Percentiles rank a stretch among this genome's conserved stretches.
These are phyloP conservation scores for Platycnemis pennipes DNA, from an alignment of 2,888 invertebrate genomes.

Conservation along the genomic window DNA sequence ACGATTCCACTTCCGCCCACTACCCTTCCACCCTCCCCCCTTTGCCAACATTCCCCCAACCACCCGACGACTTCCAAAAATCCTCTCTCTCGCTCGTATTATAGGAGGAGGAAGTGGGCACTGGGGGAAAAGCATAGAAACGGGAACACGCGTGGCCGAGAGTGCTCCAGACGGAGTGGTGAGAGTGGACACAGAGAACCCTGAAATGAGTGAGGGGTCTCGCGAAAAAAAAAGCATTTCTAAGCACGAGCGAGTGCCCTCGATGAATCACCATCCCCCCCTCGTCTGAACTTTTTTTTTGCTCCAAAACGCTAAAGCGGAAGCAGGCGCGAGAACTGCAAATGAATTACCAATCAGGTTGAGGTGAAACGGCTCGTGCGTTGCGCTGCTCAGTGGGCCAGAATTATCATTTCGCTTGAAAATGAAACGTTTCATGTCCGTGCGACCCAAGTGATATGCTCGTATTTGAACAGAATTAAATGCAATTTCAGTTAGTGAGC, in stretches of 20 bases:
- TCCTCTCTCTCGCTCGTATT: neutral
- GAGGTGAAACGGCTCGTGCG: no score
- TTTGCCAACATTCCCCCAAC: no score
- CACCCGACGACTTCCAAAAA: no score
- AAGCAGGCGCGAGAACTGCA: neutral
- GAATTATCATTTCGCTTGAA: no score
- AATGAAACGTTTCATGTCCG: no score
- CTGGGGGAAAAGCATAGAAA: neutral
- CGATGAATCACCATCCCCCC: neutral
- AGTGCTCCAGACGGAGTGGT: neutral
- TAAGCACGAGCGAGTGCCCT: neutral
- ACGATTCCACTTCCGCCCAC: neutral
- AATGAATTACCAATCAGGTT: no score
- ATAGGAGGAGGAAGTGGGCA: neutral
- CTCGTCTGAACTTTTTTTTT: no score
- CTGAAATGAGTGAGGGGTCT: neutral
- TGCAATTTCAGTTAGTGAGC: no score
- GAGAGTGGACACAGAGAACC: neutral
- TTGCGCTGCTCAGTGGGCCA: no score
- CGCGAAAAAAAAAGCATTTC: neutral
- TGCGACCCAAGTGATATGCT: no score
- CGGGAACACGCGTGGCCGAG: neutral
- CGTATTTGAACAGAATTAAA: no score
- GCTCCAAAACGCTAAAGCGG: neutral
- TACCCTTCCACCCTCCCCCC: neutral